Conservation (phyloP, 2,888 invertebrate genomes). For the Ophraella communa region DNA sequence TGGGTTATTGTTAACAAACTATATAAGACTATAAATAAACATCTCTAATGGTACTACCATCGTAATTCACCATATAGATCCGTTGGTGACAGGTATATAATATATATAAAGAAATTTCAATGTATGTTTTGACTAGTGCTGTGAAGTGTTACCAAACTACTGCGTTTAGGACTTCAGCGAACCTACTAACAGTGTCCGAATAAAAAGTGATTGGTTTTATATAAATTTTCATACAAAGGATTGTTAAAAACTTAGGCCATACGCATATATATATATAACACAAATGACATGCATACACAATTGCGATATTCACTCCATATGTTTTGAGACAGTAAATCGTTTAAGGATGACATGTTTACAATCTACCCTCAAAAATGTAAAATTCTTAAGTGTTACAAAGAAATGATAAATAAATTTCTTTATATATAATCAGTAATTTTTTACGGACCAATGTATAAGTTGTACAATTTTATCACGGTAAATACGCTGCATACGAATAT, state of each 20-base stretch:
- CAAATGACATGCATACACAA: conserved; percentile 38
- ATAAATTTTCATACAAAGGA: conserved; percentile 28
- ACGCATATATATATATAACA: conserved; percentile 41
- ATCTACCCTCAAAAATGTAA: conserved; percentile 15
- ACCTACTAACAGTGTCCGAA: conserved; percentile 23
- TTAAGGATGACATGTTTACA: conserved; percentile 25
- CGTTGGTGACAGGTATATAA: no score
- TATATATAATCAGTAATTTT: no score
- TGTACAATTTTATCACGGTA: no score
- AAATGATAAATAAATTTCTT: no score
- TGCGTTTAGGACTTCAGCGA: conserved; percentile 14
- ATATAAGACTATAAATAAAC: not conserved
- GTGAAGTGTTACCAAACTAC: conserved; percentile 24
- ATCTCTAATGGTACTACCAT: no score
- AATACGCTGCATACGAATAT: no score
- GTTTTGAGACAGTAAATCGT: conserved; percentile 41
- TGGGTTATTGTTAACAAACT: not conserved
- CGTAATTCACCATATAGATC: no score
- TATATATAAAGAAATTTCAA: not conserved
- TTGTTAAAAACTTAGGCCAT: conserved; percentile 30
- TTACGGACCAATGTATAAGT: no score
- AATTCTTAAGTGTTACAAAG: not conserved
- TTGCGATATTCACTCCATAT: conserved; percentile 39
- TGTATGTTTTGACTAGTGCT: conserved; percentile 5
- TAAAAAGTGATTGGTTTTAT: conserved; percentile 31